Evolutionary conservation across 2,797 vertebrate species (phyloP), one percentile per base, ranked within the genome.

Genomic region (Chelon labrosus): DNA sequence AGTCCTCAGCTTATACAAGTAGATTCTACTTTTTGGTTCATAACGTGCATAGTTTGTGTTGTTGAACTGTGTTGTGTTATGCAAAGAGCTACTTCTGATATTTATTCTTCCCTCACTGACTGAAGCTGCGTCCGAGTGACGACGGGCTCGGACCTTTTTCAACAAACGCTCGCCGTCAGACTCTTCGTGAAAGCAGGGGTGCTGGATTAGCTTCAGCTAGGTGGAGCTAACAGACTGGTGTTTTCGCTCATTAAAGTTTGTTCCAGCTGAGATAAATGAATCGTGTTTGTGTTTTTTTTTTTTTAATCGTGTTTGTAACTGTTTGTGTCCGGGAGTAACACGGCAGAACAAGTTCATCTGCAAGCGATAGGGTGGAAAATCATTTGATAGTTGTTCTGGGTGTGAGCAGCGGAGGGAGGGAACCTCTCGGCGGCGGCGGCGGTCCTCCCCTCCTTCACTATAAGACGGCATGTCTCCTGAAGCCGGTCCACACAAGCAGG

Each of bases 401-500:
- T 17, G 31, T 31, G 39, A 60, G n/a, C 1, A 41, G 35, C 0
- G 12, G 37, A 44, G 75, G 70, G 63, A 67, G 65, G 75, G 60
- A 12, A 39, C 69, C n/a, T 53, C 2, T 0, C 38, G n/a, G 59
- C 60, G 13, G 46, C 7, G n/a, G 59, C 63, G 13, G 46, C 4
- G 50, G 41, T 62, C 73, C 77, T 70, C 71, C 83, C 85, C 51
- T 47, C 53, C 76, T 31, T 3, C 7, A 2, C 35, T 91, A 87
- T 89, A 88, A 91, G 79, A 69, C 56, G 12, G 73, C 59, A 63
- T 75, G 42, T 60, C 69, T 39, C 12, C 62, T 41, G 11, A 11
- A 59, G 70, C 65, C 11, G 0, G 35, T 54, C 64, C 53, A 65
- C 56, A 60, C 79, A 57, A 83, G 80, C 88, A 88, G 83, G 76